Conservation (phyloP, 2,797 vertebrate genomes). For the Nyctibius grandis region DNA sequence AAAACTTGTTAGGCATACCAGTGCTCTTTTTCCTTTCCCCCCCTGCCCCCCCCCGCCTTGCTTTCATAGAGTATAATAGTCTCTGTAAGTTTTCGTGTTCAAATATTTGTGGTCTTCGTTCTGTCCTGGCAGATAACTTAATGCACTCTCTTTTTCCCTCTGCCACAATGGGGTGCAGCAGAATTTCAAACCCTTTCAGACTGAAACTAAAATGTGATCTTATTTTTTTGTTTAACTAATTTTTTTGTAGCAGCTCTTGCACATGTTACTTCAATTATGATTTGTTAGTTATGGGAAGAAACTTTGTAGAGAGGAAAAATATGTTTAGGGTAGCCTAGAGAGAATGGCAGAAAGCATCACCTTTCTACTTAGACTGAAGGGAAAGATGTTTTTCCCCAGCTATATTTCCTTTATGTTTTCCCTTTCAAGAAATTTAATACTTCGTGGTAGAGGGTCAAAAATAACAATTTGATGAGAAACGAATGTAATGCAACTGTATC, state of each 20-base stretch:
- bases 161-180: not conserved
- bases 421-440: not conserved
- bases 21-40: not conserved
- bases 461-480: not conserved
- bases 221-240: not conserved
- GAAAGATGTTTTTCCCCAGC: not conserved
- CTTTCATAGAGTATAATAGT: not conserved
- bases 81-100: not conserved
- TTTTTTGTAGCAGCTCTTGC: not conserved
- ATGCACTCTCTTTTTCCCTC: not conserved
- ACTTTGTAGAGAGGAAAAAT: not conserved
- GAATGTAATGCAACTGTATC: not conserved
- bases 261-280: not conserved
- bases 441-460: not conserved
- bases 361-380: not conserved
- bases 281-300: not conserved
- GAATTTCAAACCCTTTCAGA: not conserved
- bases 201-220: not conserved
- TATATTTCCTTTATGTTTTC: not conserved
- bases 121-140: not conserved
- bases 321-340: not conserved
- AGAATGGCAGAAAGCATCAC: not conserved
- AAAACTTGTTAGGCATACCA: not conserved
- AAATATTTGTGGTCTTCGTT: not conserved
- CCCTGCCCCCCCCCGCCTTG: not conserved